Evolutionary conservation across 2,797 vertebrate genomes (phyloP).

Genomic region (Euthynnus affinis): DNA sequence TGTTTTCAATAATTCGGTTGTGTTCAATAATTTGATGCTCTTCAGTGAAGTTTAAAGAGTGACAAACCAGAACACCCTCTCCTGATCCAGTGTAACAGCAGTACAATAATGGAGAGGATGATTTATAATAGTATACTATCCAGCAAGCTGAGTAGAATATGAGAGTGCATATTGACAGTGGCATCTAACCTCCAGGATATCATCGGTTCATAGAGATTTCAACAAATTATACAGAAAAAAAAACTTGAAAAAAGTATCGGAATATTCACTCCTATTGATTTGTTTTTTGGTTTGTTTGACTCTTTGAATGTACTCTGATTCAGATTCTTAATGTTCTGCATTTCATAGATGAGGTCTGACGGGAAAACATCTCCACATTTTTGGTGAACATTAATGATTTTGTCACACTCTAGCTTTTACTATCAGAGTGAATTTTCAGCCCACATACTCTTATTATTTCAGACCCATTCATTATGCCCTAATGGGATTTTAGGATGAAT

Average conservation of each 20-base stretch:
- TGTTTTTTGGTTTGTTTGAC: not conserved
- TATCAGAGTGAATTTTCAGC: not conserved
- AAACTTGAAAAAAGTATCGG: too few species aligned
- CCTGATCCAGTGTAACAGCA: not conserved
- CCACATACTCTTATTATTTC: too few species aligned
- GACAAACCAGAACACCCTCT: not conserved
- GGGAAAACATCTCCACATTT: not conserved
- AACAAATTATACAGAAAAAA: not conserved
- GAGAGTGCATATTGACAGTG: constrained; percentile 4
- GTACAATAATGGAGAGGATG: constrained; percentile 2
- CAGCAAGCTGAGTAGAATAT: not conserved
- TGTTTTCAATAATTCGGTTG: not conserved
- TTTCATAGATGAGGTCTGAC: not conserved
- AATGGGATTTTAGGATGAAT: too few species aligned
- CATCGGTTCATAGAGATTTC: constrained; percentile 1
- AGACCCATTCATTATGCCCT: not conserved
- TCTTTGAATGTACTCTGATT: not conserved
- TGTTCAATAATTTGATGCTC: not conserved
- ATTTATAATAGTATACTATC: not conserved
- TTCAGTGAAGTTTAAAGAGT: not conserved
- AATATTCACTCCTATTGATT: not conserved
- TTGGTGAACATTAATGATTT: not conserved
- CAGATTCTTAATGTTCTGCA: not conserved
- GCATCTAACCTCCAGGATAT: not conserved
- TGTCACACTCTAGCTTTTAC: not conserved